Base-by-base conservation (phyloP, 1,140 invertebrate genomes). In the Hyphantria cunea region DNA sequence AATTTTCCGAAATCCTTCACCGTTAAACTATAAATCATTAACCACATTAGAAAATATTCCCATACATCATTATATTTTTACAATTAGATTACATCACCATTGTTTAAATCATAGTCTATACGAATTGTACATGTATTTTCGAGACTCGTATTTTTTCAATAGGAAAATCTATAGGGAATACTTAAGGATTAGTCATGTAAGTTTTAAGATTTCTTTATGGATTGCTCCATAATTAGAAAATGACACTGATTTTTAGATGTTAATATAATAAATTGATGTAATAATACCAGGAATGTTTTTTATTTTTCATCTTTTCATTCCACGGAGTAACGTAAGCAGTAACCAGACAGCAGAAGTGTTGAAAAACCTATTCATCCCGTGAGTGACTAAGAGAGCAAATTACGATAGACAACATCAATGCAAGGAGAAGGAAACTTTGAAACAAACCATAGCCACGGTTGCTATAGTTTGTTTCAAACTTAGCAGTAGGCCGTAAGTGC, bases 241-340 rank as follows among this genome's bases (percentile, higher is more conserved):
- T 67, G 67, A 70, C 62, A 69, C 60, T 76, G 62, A 74, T 63
- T 70, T n/a, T n/a, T 73, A 78, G 70, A 58, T 55, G 64, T 67
- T 64, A 74, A 72, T 70, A 72, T 66, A 81, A 78, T 75, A 80
- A 83, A 83, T 75, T 72, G 69, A 81, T 76, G 68, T 79, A 76
- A 68, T 56, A 72, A 45, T 49, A 6, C 32, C 37, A 32, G n/a
- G 3, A 0, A 33, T 49, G 55, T 37, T 58, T 41, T 37, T 31
- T 17, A 56, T 47, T 56, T 47, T 25, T 25, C 17, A 25, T 25
- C 5, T 3, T 25, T 25, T 25, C 2, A 25, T 25, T 25, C 17
- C 5, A 25, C 17, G 5, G 17, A 5, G 17, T 25, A 25, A 25
- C 17, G 17, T 25, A 1, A 25, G 17, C 17, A 3, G 17, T 25